Evolutionary conservation across 1,140 invertebrate species (phyloP), one percentile per base, ranked within the genome.

Genomic region (Heliconius nattereri): DNA sequence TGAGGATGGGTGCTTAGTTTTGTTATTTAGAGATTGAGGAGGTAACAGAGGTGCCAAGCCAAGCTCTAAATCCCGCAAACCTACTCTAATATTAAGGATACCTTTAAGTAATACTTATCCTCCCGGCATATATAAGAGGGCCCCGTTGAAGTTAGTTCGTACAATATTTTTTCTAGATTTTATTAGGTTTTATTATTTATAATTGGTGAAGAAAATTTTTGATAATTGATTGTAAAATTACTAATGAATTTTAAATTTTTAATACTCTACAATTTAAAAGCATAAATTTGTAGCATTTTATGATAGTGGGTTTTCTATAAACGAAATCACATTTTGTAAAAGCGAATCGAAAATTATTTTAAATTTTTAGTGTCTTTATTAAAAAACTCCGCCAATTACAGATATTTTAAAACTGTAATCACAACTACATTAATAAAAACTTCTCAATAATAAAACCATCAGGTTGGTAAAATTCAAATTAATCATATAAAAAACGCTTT

Each of bases 1-100:
- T 81, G 85, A 87, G 88, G 86, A 89, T 88, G 87, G 85, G 45
- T 71, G 71, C 75, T 60, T 75, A 60, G 78, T 86, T 91, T 86
- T 76, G 75, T 80, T 80, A 73, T 80, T 76, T 76, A 80, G 71
- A 76, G 75, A 76, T 87, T 85, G 83, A 75, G 84, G 84, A 83
- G 84, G 81, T 85, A 85, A 86, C 85, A 85, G 75, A 86, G 83
- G 78, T 84, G 74, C 70, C 77, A 81, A 79, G 80, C 75, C 84
- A 80, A 76, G 78, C 82, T 78, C 76, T 81, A 79, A 78, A 83
- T 80, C 84, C 83, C 83, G 45, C 84, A 86, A 87, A 89, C 86
- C 83, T 87, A 85, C 81, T 85, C 82, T 83, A 86, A 85, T 87
- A 87, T 83, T 83, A 80, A 80, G 75, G 76, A 72, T 40, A 71